Percentiles rank a stretch among this genome's conserved stretches.
Conservation (phyloP, 2,113 vertebrate genomes). For the Pipra filicauda region DNA sequence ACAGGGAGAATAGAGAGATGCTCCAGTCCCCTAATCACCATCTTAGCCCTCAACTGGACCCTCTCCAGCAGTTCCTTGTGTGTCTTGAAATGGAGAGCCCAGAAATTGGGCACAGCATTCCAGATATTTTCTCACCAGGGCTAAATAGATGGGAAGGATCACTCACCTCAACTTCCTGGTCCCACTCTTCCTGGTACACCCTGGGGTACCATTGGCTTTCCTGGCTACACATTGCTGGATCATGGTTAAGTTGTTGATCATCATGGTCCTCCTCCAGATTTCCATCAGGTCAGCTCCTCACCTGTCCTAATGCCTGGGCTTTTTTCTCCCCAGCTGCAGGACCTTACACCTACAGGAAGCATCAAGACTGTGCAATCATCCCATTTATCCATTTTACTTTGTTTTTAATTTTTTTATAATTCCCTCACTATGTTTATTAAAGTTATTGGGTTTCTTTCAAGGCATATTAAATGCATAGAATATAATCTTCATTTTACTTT, state of each 20-base stretch:
- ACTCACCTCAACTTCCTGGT: neutral
- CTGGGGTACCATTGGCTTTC: neutral
- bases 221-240: neutral
- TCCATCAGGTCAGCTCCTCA: neutral
- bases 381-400: neutral
- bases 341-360: neutral
- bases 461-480: neutral
- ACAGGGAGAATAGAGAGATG: neutral
- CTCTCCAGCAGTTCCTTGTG: too few relatives aligned
- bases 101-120: neutral
- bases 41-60: too few relatives aligned
- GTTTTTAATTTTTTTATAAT: neutral
- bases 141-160: neutral
- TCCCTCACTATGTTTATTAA: neutral
- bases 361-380: fast-evolving
- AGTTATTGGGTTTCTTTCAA: neutral
- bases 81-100: neutral
- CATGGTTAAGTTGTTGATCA: neutral
- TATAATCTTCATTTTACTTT: neutral
- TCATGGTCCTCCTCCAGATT: neutral
- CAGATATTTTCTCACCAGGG: neutral
- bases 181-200: too few relatives aligned
- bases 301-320: neutral
- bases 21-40: neutral
- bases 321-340: neutral